Conservation (phyloP, 1,140 invertebrate genomes). For the Neotoxoptera formosana region DNA sequence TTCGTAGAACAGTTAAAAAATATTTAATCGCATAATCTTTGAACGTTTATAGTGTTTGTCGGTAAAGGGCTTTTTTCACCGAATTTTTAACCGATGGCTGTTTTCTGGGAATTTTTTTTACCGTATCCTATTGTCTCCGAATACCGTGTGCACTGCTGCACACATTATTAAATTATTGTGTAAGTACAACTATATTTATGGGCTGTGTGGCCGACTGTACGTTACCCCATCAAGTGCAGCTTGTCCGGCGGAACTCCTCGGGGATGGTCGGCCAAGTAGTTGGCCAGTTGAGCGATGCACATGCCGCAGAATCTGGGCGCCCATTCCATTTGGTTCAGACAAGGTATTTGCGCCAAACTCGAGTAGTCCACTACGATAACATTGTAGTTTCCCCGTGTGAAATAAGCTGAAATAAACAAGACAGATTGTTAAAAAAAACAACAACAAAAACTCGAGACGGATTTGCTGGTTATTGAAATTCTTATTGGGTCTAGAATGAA, state of each 20-base stretch:
- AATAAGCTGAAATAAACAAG: slow-evolving; percentile 71
- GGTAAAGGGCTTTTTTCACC: too few species aligned
- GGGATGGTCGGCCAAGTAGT: slow-evolving; percentile 79
- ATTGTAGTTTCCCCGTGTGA: slow-evolving; percentile 80
- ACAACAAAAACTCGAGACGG: background rate
- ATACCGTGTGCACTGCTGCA: too few species aligned
- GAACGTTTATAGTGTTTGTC: too few species aligned
- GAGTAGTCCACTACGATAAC: slow-evolving; percentile 88
- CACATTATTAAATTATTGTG: too few species aligned
- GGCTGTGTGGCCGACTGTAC: background rate
- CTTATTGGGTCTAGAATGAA: too few species aligned
- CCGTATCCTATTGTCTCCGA: too few species aligned
- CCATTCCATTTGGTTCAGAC: slow-evolving; percentile 83
- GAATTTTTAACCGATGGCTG: too few species aligned
- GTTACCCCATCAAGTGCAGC: slow-evolving; percentile 76
- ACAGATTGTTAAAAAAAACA: background rate
- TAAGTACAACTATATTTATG: background rate
- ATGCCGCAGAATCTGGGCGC: slow-evolving; percentile 80
- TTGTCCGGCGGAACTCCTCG: slow-evolving; percentile 75
- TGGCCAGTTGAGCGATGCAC: slow-evolving; percentile 81
- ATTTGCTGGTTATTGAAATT: background rate
- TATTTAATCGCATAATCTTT: too few species aligned
- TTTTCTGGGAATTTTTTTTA: too few species aligned
- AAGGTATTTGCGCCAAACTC: slow-evolving; percentile 80
- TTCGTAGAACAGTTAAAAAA: too few species aligned